Base-by-base conservation (phyloP, 1,140 invertebrate genomes). In the Macrosteles quadrilineatus region DNA sequence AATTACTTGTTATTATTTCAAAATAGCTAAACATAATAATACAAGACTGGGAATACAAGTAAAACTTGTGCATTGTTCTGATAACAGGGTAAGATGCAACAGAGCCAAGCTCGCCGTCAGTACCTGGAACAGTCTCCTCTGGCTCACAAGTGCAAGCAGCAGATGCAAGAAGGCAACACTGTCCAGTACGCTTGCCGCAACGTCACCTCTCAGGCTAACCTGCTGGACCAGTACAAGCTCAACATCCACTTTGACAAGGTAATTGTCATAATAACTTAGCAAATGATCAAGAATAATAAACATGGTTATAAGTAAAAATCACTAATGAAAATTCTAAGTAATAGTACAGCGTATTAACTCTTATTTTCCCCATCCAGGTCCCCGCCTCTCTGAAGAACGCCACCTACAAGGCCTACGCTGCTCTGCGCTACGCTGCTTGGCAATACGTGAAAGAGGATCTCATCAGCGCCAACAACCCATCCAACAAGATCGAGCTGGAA, bases 131-230 rank as follows among this genome's bases (percentile, higher is more conserved):
- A 82, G 4, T 73, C 77, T 4, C 75, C 78, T 0, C 14, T 77
- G 11, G 78, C 78, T 25, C 76, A 84, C 36, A 68, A 82, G 70
- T 89, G 87, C 74, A 25, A 78, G 43, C 40, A 79, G 40, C 77
- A 89, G 73, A 84, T 85, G 74, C 75, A 82, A 55, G 65, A 82
- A 69, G 83, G 83, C 14, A 85, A 87, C 73, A 79, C 83, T 59
- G 81, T 85, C 70, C 78, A 84, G 31, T 75, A 76, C 4, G 79
- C 81, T 67, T 89, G 88, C 75, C 81, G 83, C 40, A 82, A 85
- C 36, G 78, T 83, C 63, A 84, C 83, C 12, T 68, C 79, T 2
- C 72, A 76, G 25, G 83, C 84, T 1, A 81, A 83, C 30, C 73
- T 81, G 29, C 77, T 84, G 1, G 82, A 90, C 74, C 73, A 78